These are phyloP conservation scores for Aricia agestis DNA, from an alignment of 1,140 invertebrate genomes.

Conservation along the genomic window DNA sequence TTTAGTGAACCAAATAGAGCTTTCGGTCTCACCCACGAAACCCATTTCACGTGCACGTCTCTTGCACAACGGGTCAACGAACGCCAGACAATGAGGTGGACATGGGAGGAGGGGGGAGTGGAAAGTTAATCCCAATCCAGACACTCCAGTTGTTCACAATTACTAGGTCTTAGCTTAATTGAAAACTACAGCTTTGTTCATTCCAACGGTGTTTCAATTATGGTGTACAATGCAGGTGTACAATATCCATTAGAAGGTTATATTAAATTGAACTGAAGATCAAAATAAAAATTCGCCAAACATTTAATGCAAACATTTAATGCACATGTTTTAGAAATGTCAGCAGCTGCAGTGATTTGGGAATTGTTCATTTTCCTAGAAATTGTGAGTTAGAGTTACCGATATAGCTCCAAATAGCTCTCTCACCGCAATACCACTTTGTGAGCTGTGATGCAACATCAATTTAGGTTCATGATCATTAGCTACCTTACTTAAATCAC, in stretches of 20 bases:
- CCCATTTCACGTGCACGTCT: slow-evolving; percentile 20
- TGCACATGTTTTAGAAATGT: no score
- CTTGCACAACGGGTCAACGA: slow-evolving; percentile 51
- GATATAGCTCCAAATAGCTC: not conserved
- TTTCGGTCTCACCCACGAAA: not conserved
- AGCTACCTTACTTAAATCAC: not conserved
- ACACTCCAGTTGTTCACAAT: not conserved
- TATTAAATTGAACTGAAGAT: not conserved
- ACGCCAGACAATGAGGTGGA: slow-evolving; percentile 40
- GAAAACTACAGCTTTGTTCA: not conserved
- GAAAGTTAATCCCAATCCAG: slow-evolving; percentile 28
- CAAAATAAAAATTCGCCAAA: no score
- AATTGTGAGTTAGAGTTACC: no score
- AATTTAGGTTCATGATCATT: not conserved
- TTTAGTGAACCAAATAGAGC: not conserved
- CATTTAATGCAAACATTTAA: no score
- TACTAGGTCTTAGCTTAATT: not conserved
- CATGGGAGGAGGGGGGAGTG: slow-evolving; percentile 21
- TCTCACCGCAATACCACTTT: not conserved
- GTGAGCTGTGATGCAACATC: not conserved
- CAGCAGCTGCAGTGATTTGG: no score
- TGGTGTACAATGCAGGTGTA: no score
- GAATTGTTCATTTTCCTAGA: no score
- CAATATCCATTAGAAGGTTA: not conserved
- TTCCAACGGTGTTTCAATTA: no score